Evolutionary conservation across 2,797 vertebrate species (phyloP).

Genomic region (Hoplostethus mediterraneus): DNA sequence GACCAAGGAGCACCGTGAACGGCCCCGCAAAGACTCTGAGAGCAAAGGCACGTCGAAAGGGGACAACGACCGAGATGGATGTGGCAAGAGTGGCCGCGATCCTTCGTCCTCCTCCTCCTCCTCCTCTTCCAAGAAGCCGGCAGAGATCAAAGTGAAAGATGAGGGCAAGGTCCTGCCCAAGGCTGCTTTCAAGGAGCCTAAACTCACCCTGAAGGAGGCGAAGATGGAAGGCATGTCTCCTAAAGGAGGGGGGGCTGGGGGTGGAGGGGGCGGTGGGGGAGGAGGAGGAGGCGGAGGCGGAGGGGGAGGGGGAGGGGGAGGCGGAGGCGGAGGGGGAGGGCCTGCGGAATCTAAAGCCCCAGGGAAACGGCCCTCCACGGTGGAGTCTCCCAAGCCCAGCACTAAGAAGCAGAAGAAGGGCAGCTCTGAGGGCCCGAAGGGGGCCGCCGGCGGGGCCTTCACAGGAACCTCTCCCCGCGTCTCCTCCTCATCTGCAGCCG

Average conservation of each 20-base stretch:
- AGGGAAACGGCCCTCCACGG: conserved; percentile 91
- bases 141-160: conserved; percentile 94
- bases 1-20: conserved; percentile 96
- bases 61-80: conserved; percentile 88
- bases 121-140: conserved; percentile 88
- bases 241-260: conserved; percentile 89
- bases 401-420: conserved; percentile 96
- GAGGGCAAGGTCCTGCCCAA: conserved; percentile 92
- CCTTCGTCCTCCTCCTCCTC: conserved; percentile 79
- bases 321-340: background rate
- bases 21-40: conserved; percentile 96
- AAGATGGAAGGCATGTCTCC: conserved; percentile 96
- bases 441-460: conserved; percentile 68
- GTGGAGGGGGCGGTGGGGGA: conserved; percentile 76
- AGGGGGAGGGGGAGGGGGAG: no score
- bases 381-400: conserved; percentile 95
- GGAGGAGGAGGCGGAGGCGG: conserved; percentile 56
- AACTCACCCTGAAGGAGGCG: conserved; percentile 94
- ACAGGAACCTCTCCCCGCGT: conserved; percentile 90
- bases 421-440: conserved; percentile 90
- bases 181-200: conserved; percentile 98
- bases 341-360: conserved; percentile 87
- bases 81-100: conserved; percentile 87
- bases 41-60: conserved; percentile 92
- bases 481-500: conserved; percentile 74